A percentile compares a stretch with the other conserved stretches of the same genome.
These are phyloP conservation scores for Calliopsis andreniformis DNA, from an alignment of 1,140 invertebrate species.

Conservation along the genomic window DNA sequence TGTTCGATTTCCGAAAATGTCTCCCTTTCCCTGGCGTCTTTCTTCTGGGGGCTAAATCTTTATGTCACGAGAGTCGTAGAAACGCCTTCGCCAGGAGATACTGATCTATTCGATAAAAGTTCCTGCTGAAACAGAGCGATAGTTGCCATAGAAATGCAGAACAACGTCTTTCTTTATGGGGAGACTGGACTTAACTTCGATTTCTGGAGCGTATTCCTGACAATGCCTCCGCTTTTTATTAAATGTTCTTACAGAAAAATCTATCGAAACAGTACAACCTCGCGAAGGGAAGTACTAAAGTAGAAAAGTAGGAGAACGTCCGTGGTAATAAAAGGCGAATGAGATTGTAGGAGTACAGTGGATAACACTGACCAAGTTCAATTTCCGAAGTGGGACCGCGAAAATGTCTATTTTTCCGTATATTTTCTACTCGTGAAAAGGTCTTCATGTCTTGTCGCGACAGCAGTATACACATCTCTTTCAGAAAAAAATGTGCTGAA, in stretches of 20 bases:
- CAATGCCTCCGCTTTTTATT: not conserved
- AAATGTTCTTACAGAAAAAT: not conserved
- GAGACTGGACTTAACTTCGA: not conserved
- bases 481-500: not conserved
- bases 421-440: not conserved
- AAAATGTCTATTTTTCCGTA: not conserved
- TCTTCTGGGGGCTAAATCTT: not conserved
- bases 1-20: slow-evolving; percentile 5
- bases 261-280: too few relatives aligned
- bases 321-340: not conserved
- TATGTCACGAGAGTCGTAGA: not conserved
- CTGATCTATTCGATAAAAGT: not conserved
- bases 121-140: not conserved
- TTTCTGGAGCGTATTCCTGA: not conserved
- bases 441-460: not conserved
- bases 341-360: not conserved
- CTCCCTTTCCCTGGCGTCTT: not conserved
- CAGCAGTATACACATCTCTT: not conserved
- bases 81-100: not conserved
- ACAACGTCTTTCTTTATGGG: not conserved
- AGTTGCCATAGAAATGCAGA: not conserved
- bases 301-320: not conserved
- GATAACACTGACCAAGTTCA: not conserved
- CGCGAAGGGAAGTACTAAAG: too few relatives aligned
- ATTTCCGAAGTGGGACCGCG: not conserved